A percentile compares a stretch with the other conserved stretches of the same genome.
These are phyloP conservation scores for Sinotaia quadrata DNA, from an alignment of 2,888 invertebrate genomes.

Conservation along the genomic window DNA sequence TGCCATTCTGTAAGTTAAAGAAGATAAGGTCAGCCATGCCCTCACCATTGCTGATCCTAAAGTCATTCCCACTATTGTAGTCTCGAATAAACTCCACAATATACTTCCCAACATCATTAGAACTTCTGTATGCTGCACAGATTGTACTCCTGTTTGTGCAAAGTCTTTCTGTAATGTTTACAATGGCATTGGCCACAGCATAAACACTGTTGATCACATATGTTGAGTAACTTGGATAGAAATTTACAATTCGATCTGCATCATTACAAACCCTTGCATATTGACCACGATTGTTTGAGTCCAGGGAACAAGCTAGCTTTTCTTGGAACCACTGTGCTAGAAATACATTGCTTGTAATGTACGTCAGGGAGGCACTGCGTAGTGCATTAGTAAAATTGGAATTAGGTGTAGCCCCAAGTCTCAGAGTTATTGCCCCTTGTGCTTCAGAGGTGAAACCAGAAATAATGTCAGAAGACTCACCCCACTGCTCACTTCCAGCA, in stretches of 20 bases:
- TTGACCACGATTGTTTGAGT: conserved; percentile 40
- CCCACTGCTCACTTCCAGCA: conserved; percentile 54
- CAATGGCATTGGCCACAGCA: conserved; percentile 48
- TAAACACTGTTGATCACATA: conserved; percentile 63
- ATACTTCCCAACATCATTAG: conserved; percentile 3
- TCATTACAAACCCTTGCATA: conserved; percentile 42
- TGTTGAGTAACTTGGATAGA: conserved; percentile 39
- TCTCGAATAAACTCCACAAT: conserved; percentile 28
- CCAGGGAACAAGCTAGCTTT: conserved; percentile 57
- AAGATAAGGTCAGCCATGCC: conserved; percentile 43
- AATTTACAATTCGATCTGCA: conserved; percentile 24
- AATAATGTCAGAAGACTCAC: conserved; percentile 30
- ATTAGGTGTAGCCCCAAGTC: conserved; percentile 34
- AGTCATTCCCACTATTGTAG: conserved; percentile 28
- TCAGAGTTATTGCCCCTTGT: conserved; percentile 51
- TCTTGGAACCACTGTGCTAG: conserved; percentile 60
- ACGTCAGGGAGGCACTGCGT: conserved; percentile 30
- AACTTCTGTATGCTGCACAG: conserved; percentile 23
- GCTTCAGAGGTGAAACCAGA: conserved; percentile 46
- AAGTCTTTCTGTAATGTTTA: neutral
- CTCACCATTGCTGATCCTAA: conserved; percentile 49
- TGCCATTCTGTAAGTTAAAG: conserved; percentile 42
- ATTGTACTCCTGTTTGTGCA: conserved; percentile 4
- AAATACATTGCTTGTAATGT: conserved; percentile 47
- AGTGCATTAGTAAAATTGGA: conserved; percentile 48